Base-by-base conservation (phyloP, 2,888 invertebrate species). In the Parochlus steinenii region DNA sequence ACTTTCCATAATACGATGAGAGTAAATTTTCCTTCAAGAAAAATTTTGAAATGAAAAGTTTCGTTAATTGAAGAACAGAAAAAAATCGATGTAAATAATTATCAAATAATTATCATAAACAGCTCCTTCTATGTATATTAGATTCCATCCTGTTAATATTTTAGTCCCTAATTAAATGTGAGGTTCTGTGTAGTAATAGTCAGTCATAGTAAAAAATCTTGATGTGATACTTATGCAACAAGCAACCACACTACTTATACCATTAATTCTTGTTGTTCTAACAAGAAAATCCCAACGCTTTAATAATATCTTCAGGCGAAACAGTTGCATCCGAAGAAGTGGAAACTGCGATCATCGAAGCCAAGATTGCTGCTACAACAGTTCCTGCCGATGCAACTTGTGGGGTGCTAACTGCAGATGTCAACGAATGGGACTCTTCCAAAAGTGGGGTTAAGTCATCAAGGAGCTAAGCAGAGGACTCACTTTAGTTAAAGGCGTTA, bases 371-470 rank as follows among this genome's bases (percentile, higher is more conserved):
- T 85, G 85, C 66, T 74, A 75, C 63, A 80, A 77, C 48, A 78
- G 80, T 43, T 76, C 81, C 43, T 86, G 85, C 61, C 70, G 85
- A 43, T 86, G 85, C 68, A 85, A 85, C 60, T 66, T 85, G 33
- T 86, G 83, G 83, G 83, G 85, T 40, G 74, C 79, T 54, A 85
- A 86, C 65, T 85, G 85, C 59, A 71, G 78, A 50, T 86, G 85
- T 59, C 83, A 85, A 59, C 72, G 85, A 48, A 75, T 79, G 72
- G 83, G 86, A 41, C 71, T 85, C 53, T 85, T 85, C 69, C 83
- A 83, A 56, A 80, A 81, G 62, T 81, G 81, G 78, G 79, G 79
- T n/a, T n/a, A n/a, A n/a, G n/a, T n/a, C n/a, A n/a, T n/a, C n/a
- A n/a, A n/a, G n/a, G n/a, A n/a, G n/a, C n/a, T n/a, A n/a, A n/a